Conservation (phyloP, 2,113 vertebrate species). For the Pedionomus torquatus region DNA sequence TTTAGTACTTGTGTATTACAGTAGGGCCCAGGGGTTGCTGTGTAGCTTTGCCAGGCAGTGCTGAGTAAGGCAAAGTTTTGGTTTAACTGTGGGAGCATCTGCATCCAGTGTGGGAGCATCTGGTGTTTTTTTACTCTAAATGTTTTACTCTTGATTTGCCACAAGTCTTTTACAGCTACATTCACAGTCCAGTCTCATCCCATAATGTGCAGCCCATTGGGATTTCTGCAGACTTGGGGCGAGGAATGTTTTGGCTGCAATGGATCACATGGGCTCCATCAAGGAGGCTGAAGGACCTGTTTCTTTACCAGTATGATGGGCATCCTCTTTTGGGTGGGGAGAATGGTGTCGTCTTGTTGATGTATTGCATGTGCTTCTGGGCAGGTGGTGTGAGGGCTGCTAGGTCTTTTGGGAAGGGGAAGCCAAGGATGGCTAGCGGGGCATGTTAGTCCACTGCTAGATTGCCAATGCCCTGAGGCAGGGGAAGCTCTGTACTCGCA, state of each 20-base stretch:
- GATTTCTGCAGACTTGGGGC: background rate
- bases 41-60: background rate
- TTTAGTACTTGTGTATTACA: background rate
- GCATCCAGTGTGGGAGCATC: no score
- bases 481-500: background rate
- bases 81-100: background rate
- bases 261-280: rapidly evolving
- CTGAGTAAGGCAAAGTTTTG: background rate
- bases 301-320: background rate
- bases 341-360: background rate
- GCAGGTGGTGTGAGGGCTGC: background rate
- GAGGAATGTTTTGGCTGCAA: rapidly evolving
- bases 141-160: background rate
- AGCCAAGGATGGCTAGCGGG: no score
- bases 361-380: rapidly evolving
- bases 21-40: background rate
- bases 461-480: background rate
- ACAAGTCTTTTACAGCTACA: background rate
- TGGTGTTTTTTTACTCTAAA: no score
- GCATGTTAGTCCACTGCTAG: background rate
- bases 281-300: background rate
- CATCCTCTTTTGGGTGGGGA: background rate
- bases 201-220: background rate
- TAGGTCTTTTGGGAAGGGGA: background rate
- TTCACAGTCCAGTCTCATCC: background rate